Base-by-base conservation (phyloP, 1,140 invertebrate genomes). In the Drosophila neocordata region DNA sequence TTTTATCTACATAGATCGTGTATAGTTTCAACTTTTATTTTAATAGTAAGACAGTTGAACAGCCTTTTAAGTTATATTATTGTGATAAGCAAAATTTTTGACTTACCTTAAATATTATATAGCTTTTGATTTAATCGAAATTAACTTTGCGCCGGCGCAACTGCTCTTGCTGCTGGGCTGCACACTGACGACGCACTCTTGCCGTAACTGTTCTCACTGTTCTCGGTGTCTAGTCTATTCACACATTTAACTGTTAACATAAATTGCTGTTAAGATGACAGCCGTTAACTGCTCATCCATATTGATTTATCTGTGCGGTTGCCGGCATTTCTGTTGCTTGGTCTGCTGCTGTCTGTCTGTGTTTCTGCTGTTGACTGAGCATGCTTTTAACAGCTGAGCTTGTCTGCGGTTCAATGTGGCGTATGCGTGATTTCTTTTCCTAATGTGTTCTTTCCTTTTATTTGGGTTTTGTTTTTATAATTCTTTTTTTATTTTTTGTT, bases 311-410 rank as follows among this genome's bases (percentile, higher is more conserved):
- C 15, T 20, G 41, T 5, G 5, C 41, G 41, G 15, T 20, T 48
- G 18, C 8, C 41, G 15, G 41, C 6, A 1, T 24, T 4, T 24
- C 22, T 24, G 22, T 15, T 20, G 41, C 38, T 13, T 59, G n/a
- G n/a, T n/a, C n/a, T n/a, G n/a, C n/a, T n/a, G n/a, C n/a, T n/a
- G n/a, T n/a, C n/a, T n/a, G n/a, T n/a, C n/a, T n/a, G n/a, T n/a
- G n/a, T n/a, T n/a, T n/a, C n/a, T n/a, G n/a, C n/a, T n/a, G n/a
- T n/a, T n/a, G 59, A 37, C 35, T 59, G 66, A 65, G 41, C 71
- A 79, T 79, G 77, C 77, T 66, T 35, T 57, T 64, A 75, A 67
- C 77, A 79, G 77, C 71, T 79, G 71, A 79, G 27, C 44, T 68
- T 18, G 38, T 27, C 27, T n/a, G 11, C 2, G 38, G 41, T 18